Conservation (phyloP, 2,797 vertebrate species). For the Siniperca scherzeri region DNA sequence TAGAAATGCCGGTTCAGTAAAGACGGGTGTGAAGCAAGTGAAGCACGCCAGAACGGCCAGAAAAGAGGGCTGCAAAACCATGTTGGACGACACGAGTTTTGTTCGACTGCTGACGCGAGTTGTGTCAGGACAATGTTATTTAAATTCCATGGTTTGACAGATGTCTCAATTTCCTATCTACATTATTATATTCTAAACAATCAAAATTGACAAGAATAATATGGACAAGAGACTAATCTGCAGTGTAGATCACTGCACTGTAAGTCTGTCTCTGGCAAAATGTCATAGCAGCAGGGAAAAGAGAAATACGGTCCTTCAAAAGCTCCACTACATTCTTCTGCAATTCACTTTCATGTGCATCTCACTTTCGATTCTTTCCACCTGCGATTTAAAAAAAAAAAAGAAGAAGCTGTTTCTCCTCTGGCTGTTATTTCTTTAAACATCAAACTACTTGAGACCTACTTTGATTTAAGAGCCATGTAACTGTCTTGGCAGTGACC, state of each 20-base stretch:
- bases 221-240: constrained; percentile 4
- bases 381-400: constrained; percentile 4
- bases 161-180: neutral
- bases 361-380: constrained; percentile 21
- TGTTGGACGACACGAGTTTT: no score
- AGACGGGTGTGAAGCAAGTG: neutral
- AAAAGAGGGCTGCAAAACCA: no score
- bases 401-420: constrained; percentile 9
- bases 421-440: constrained; percentile 36
- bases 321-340: neutral
- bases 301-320: neutral
- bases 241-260: neutral
- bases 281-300: neutral
- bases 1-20: neutral
- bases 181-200: neutral
- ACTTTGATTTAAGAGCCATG: constrained; percentile 55
- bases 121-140: neutral
- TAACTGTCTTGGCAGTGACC: constrained; percentile 27
- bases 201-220: neutral
- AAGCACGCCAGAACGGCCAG: neutral
- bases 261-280: neutral
- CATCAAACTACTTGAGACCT: constrained; percentile 48
- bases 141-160: neutral
- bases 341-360: constrained; percentile 27
- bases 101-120: no score